These are phyloP conservation scores for Chloroceryle amazona DNA, from an alignment of 2,797 vertebrate genomes.

Conservation along the genomic window DNA sequence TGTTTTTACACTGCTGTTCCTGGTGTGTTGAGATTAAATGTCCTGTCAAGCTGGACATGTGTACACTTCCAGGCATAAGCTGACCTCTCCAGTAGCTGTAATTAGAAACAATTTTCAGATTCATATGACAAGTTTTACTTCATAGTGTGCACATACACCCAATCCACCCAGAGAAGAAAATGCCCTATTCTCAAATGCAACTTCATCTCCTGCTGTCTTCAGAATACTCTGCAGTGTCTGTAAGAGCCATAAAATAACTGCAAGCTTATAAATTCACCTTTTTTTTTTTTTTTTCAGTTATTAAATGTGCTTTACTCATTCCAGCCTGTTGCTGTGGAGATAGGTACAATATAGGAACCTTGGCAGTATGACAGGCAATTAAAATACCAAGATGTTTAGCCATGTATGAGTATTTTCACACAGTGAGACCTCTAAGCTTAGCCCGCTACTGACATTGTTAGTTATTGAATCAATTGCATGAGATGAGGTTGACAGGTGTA, in stretches of 20 bases:
- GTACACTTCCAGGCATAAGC: conserved; percentile 22
- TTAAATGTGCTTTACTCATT: conserved; percentile 74
- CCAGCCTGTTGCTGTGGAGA: conserved; percentile 81
- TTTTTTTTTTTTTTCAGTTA: conserved; percentile 47
- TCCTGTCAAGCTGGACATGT: conserved; percentile 42
- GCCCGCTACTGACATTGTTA: conserved; percentile 80
- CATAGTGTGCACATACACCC: background rate
- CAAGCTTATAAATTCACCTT: conserved; percentile 57
- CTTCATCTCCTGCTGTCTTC: conserved; percentile 31
- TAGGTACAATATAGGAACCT: conserved; percentile 71
- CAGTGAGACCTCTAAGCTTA: conserved; percentile 82
- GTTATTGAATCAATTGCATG: conserved; percentile 89
- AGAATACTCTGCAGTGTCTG: background rate
- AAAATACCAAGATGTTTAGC: conserved; percentile 85
- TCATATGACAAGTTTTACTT: conserved; percentile 16
- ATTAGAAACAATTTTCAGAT: conserved; percentile 62
- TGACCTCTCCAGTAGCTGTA: conserved; percentile 46
- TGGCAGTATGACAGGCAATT: conserved; percentile 85
- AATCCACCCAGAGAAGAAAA: background rate
- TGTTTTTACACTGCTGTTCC: background rate
- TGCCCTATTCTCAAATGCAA: background rate
- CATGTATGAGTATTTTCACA: conserved; percentile 84
- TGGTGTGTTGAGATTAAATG: conserved; percentile 46
- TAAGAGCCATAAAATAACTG: conserved; percentile 41
- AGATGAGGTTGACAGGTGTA: conserved; percentile 90